Percentiles rank a stretch among this genome's conserved stretches.
Conservation (phyloP, 2,888 invertebrate genomes). For the Lithophane semibrunnea region DNA sequence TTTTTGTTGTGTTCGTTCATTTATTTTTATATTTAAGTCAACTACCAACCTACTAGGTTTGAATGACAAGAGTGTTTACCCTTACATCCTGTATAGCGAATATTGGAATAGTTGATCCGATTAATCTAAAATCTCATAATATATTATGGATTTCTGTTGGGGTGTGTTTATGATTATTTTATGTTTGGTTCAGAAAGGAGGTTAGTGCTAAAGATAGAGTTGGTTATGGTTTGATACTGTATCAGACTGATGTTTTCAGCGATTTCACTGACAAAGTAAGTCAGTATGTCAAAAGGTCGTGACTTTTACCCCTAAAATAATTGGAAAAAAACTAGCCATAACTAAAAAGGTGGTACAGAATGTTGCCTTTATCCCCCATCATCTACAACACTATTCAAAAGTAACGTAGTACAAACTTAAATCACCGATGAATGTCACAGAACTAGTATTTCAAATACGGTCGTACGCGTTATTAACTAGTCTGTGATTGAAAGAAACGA, state of each 20-base stretch:
- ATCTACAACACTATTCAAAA: no score
- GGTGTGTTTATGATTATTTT: slow-evolving; percentile 32
- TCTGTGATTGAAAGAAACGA: no score
- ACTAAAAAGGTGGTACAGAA: not conserved
- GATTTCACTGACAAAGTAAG: not conserved
- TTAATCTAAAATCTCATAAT: slow-evolving; percentile 16
- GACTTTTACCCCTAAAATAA: not conserved
- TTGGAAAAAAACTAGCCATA: not conserved
- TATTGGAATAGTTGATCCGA: slow-evolving; percentile 11
- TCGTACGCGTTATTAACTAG: not conserved
- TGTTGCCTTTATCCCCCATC: no score
- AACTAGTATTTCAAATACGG: no score
- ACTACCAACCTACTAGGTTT: no score
- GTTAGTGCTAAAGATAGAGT: slow-evolving; percentile 6
- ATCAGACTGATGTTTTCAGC: no score
- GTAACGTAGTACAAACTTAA: no score
- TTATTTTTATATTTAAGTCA: no score
- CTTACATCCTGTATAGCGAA: no score
- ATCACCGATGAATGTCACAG: no score
- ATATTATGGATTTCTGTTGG: slow-evolving; percentile 14
- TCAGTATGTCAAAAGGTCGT: not conserved
- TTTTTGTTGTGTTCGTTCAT: no score
- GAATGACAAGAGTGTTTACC: no score
- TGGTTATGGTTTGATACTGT: slow-evolving; percentile 3
- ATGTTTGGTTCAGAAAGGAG: slow-evolving; percentile 23